Percentiles rank a stretch among this genome's conserved stretches.
Evolutionary conservation across 2,113 vertebrate species (phyloP).

Genomic region (Lutjanus erythropterus): DNA sequence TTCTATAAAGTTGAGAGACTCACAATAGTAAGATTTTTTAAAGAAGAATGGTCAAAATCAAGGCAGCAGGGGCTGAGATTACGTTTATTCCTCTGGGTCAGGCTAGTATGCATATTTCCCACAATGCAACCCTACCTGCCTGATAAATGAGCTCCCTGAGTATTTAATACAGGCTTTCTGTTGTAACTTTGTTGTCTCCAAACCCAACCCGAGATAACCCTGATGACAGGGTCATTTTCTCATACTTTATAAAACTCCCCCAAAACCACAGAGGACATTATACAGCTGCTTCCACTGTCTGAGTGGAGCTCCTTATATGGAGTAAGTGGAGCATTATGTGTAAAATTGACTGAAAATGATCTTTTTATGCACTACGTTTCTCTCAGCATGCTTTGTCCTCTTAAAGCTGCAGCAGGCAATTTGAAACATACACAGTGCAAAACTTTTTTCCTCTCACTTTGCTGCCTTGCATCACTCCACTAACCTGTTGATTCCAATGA

Average conservation of each 20-base stretch:
- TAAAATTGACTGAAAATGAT: background rate
- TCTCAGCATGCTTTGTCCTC: no score
- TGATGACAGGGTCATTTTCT: background rate
- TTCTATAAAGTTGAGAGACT: background rate
- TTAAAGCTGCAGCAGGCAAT: no score
- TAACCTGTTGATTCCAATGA: no score
- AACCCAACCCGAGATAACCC: background rate
- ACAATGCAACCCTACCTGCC: background rate
- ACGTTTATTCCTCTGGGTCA: background rate
- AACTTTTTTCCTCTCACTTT: no score
- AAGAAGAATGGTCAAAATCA: background rate
- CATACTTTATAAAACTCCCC: background rate
- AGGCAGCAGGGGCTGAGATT: background rate
- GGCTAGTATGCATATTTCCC: background rate
- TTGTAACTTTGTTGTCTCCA: background rate
- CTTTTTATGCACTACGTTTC: no score
- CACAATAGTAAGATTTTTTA: background rate
- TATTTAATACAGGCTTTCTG: background rate
- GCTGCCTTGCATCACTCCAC: no score
- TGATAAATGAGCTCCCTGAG: background rate
- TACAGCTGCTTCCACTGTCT: background rate
- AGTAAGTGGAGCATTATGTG: background rate
- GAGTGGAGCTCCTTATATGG: background rate
- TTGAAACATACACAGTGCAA: no score
- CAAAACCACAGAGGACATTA: background rate